Evolutionary conservation across 2,888 invertebrate species (phyloP).

Genomic region (Empis stercorea): DNA sequence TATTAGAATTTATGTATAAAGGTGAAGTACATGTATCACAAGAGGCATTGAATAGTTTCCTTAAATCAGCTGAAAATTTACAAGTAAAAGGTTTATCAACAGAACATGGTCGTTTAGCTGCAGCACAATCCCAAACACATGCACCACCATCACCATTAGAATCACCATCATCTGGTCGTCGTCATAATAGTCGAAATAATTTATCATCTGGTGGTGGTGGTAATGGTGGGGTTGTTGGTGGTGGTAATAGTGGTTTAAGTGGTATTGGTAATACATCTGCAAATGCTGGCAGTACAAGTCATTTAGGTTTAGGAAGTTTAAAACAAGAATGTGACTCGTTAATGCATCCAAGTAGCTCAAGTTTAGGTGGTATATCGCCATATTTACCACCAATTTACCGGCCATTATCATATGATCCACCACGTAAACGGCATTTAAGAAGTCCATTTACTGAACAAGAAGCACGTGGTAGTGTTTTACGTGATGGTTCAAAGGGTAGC

Average conservation of each 20-base stretch:
- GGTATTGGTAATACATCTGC: slow-evolving; percentile 17
- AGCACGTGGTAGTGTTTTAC: slow-evolving; percentile 50
- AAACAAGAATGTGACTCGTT: slow-evolving; percentile 37
- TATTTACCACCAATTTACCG: slow-evolving; percentile 36
- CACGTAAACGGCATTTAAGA: slow-evolving; percentile 44
- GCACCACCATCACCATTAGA: slow-evolving; percentile 29
- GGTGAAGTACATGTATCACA: slow-evolving; percentile 88
- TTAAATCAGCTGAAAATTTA: slow-evolving; percentile 81
- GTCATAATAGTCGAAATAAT: slow-evolving; percentile 32
- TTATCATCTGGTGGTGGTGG: slow-evolving; percentile 30
- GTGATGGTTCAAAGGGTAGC: slow-evolving; percentile 42
- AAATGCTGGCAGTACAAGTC: slow-evolving; percentile 10
- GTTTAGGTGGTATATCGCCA: slow-evolving; percentile 30
- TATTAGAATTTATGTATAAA: slow-evolving; percentile 88
- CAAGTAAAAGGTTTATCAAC: slow-evolving; percentile 72
- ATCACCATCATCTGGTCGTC: slow-evolving; percentile 34
- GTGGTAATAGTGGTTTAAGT: slow-evolving; percentile 16
- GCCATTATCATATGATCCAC: slow-evolving; percentile 35
- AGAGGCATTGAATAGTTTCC: slow-evolving; percentile 79
- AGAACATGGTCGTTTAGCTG: slow-evolving; percentile 46
- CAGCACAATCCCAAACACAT: slow-evolving; percentile 35
- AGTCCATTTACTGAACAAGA: slow-evolving; percentile 39
- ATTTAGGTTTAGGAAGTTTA: slow-evolving; percentile 24
- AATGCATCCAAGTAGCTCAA: slow-evolving; percentile 32
- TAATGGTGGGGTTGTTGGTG: slow-evolving; percentile 23